Evolutionary conservation across 2,888 invertebrate species (phyloP), one percentile per base, ranked within the genome.

Genomic region (Chloromyia formosa): DNA sequence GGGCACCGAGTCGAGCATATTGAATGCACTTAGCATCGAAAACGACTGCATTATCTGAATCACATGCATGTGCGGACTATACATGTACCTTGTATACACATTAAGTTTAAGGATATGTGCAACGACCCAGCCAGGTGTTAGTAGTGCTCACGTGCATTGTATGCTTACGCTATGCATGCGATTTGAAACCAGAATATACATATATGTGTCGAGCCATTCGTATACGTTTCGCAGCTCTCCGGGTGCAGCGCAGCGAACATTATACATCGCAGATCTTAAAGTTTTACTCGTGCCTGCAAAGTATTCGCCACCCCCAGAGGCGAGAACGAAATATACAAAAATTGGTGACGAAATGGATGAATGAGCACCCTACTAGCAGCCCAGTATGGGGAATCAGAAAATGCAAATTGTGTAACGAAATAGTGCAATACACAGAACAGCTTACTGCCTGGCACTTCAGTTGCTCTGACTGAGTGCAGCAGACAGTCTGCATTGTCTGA

Each of bases 11-110:
- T n/a, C 23, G 23, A 22, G 61, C 20, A 14, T 66, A 66, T 66
- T 66, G 66, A 66, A 66, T 66, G 66, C 66, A 66, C 66, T 66
- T 66, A 66, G 45, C 66, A 66, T 22, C 35, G 66, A 66, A 49
- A 66, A 49, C 49, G 45, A 66, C 45, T 49, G 66, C 49, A 49
- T 66, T 66, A 49, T 49, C 66, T 66, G 66, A 22, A 66, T 66
- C 49, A 49, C 40, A 62, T 40, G 40, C 14, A 14, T 7, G 10
- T 16, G 14, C 40, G 16, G 7, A 61, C n/a, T 12, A 61, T 27
- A 1, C 12, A 61, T 27, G 10, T 40, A 60, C 18, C n/a, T n/a
- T 40, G 62, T 12, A 49, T 49, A 49, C 3, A 12, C 16, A 35
- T n/a, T 3, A 3, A 49, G 49, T 49, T 3, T n/a, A 49, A n/a